These are phyloP conservation scores for Stenchaetothrips biformis DNA, from an alignment of 2,888 invertebrate species.

Conservation along the genomic window DNA sequence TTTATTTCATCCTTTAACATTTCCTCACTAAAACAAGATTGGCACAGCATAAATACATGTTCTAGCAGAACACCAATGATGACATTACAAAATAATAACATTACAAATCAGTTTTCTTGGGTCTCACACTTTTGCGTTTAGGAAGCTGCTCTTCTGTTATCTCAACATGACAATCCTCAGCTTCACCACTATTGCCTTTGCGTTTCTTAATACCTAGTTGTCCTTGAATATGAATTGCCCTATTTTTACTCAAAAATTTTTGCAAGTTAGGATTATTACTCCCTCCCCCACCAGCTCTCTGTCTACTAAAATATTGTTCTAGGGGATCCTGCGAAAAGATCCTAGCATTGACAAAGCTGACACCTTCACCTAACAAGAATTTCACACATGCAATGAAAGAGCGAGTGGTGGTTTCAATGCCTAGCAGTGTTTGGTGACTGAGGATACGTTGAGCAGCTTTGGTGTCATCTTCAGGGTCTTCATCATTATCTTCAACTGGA, in stretches of 20 bases:
- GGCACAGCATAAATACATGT: no score
- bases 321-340: no score
- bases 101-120: conserved; percentile 10
- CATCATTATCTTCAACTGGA: conserved; percentile 5
- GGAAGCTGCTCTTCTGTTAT: neutral
- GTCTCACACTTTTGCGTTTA: neutral
- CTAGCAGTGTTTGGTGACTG: conserved; percentile 1
- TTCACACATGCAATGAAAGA: neutral
- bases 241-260: conserved; percentile 17
- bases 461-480: conserved; percentile 2
- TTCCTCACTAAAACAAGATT: no score
- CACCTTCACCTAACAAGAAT: neutral
- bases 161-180: neutral
- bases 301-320: neutral
- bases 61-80: no score
- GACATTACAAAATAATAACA: neutral
- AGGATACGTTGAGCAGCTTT: neutral
- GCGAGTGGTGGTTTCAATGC: neutral
- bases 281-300: neutral
- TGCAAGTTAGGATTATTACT: neutral
- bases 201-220: conserved; percentile 3
- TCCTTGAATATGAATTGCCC: conserved; percentile 12
- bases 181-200: neutral
- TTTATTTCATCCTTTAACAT: no score
- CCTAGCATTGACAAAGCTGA: neutral